A percentile compares a stretch with the other conserved stretches of the same genome.
Evolutionary conservation across 2,797 vertebrate species (phyloP).

Genomic region (Rallus crepitans): DNA sequence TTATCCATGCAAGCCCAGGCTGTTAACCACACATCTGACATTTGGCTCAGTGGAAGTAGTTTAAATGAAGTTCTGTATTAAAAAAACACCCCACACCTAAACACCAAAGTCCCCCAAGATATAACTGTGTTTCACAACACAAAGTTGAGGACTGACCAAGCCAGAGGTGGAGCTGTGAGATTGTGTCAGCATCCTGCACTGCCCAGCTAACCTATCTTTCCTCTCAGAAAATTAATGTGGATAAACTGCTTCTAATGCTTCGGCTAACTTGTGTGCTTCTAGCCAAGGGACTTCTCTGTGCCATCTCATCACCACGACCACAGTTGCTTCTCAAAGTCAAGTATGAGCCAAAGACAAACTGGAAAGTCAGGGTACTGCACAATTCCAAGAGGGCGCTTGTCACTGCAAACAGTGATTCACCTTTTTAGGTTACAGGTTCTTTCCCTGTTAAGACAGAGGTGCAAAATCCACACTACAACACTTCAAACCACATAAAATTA

Average conservation of each 20-base stretch:
- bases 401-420: not conserved
- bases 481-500: not conserved
- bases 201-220: not conserved
- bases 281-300: not conserved
- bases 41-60: not conserved
- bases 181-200: rapidly evolving
- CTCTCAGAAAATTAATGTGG: not conserved
- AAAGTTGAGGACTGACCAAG: rapidly evolving
- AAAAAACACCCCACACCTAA: not conserved
- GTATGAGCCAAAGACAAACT: not conserved
- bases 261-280: not conserved
- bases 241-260: not conserved
- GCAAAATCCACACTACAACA: not conserved
- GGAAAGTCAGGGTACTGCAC: not conserved
- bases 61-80: not conserved
- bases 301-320: not conserved
- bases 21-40: constrained; percentile 57
- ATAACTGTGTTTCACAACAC: rapidly evolving
- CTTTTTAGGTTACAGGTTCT: not conserved
- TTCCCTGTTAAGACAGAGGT: not conserved
- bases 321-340: not conserved
- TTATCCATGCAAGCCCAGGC: constrained; percentile 45
- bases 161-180: not conserved
- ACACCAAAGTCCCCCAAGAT: not conserved
- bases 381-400: not conserved